Base-by-base conservation (phyloP, 2,888 invertebrate genomes). In the Subacronicta megacephala region DNA sequence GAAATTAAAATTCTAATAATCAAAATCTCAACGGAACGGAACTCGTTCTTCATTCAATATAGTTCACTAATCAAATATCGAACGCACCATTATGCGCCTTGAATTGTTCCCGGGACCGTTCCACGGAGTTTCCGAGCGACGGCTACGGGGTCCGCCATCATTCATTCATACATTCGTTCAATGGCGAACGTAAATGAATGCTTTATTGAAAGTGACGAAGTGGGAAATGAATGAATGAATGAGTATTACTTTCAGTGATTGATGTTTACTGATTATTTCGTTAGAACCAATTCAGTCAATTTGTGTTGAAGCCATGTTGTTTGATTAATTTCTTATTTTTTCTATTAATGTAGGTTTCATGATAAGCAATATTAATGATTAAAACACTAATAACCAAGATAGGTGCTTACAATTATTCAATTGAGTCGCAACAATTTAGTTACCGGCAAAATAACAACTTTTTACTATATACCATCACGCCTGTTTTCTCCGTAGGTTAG, bases 1-100 rank as follows among this genome's bases (percentile, higher is more conserved):
- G n/a, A 10, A 29, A 29, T 29, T 12, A 29, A 29, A 29, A 29
- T n/a, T n/a, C n/a, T n/a, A 12, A 29, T 29, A n/a, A 31, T 51
- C 37, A 15, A 47, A 70, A 65, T 52, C 40, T 42, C 35, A 45
- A 54, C 45, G 44, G 36, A n/a, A 29, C 42, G 31, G 29, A 56
- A 50, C 41, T 61, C 72, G 61, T 64, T 70, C 43, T 29, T 58
- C 60, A 60, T 75, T 73, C 58, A 62, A 55, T 45, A 55, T 53
- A 62, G 60, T 60, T 62, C 70, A 49, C 51, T 73, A 74, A 76
- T 74, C 74, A 73, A 74, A 73, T 66, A 73, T 57, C 35, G 66
- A 61, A 55, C 55, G 62, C 51, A 42, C 56, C 40, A 69, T 76
- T 75, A 61, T 58, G 36, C 50, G 38, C 42, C 43, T 49, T 53